These are phyloP conservation scores for Oenanthe oenanthe DNA, from an alignment of 2,113 vertebrate species.

Conservation along the genomic window DNA sequence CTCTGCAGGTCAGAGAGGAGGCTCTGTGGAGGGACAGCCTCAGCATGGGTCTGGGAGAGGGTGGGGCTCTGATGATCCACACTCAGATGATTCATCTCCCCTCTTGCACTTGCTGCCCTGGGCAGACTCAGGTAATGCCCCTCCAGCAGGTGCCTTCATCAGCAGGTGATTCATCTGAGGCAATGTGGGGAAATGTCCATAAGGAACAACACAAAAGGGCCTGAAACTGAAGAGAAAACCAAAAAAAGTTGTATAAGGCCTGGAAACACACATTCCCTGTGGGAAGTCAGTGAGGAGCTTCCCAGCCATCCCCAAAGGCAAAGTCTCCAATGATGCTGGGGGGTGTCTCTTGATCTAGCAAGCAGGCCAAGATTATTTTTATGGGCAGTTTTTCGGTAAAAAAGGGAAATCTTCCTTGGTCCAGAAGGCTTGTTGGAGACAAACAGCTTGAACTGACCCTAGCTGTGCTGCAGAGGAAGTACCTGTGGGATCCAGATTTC, in stretches of 20 bases:
- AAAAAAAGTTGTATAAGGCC: background rate
- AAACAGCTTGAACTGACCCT: background rate
- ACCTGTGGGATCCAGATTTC: background rate
- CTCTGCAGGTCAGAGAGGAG: background rate
- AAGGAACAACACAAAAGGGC: background rate
- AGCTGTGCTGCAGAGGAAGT: background rate
- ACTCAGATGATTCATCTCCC: background rate
- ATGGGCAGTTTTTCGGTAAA: background rate
- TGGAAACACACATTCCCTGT: background rate
- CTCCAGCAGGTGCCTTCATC: background rate
- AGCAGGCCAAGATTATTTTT: background rate
- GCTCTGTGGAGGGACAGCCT: background rate
- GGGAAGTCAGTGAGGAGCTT: background rate
- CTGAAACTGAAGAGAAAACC: slow-evolving; percentile 8
- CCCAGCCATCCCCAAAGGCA: background rate
- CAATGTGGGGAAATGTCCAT: background rate
- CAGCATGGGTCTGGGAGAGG: background rate
- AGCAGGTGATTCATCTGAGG: background rate
- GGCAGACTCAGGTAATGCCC: background rate
- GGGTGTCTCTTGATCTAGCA: background rate
- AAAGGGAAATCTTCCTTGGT: background rate
- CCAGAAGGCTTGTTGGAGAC: background rate
- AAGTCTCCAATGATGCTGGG: accelerated
- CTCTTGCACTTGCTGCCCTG: background rate
- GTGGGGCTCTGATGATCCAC: background rate